A percentile compares a stretch with the other conserved stretches of the same genome.
These are phyloP conservation scores for Biston betularia DNA, from an alignment of 2,888 invertebrate genomes.

Conservation along the genomic window DNA sequence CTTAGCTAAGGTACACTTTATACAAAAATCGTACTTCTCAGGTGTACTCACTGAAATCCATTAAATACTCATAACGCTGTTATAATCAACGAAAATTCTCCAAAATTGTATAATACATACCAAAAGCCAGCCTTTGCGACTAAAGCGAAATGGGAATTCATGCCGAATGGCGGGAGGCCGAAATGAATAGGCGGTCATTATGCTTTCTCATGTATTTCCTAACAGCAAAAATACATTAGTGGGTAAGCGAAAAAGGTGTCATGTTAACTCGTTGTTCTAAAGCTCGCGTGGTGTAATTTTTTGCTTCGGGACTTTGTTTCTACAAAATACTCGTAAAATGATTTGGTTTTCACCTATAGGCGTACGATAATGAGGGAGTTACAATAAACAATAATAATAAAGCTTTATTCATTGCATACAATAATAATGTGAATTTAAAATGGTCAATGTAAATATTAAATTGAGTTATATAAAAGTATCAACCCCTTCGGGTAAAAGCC, in stretches of 20 bases:
- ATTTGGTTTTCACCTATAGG: not conserved
- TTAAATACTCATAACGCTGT: slow-evolving; percentile 17
- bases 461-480: no score
- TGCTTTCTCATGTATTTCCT: slow-evolving; percentile 37
- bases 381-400: no score
- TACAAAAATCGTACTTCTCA: not conserved
- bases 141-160: slow-evolving; percentile 34
- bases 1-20: no score
- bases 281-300: slow-evolving; percentile 8
- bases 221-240: slow-evolving; percentile 37
- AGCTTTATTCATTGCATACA: no score
- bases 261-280: slow-evolving; percentile 24
- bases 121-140: slow-evolving; percentile 31
- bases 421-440: no score
- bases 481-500: no score
- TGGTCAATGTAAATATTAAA: no score
- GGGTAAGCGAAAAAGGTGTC: slow-evolving; percentile 51
- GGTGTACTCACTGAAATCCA: not conserved
- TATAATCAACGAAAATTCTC: slow-evolving; percentile 27
- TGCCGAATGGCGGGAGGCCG: slow-evolving; percentile 27
- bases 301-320: not conserved
- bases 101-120: slow-evolving; percentile 28
- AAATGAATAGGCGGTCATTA: slow-evolving; percentile 37
- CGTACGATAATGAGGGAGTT: not conserved
- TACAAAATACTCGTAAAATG: not conserved